Evolutionary conservation across 1,140 invertebrate genomes (phyloP).

Genomic region (Eumaeus atala): DNA sequence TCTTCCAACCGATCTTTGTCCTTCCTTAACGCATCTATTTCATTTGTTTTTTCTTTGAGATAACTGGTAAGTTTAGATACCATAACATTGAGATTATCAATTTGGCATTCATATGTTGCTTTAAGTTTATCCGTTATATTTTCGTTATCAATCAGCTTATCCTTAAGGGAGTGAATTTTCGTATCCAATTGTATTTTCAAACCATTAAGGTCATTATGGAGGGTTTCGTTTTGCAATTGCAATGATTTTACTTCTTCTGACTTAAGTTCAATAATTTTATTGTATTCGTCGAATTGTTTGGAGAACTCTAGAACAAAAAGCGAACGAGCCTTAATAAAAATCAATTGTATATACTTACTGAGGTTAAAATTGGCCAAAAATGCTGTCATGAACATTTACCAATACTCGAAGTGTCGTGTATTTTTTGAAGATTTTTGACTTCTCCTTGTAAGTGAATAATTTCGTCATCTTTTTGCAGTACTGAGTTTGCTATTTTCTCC

Average conservation of each 20-base stretch:
- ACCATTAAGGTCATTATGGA: conserved; percentile 38
- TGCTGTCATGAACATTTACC: neutral
- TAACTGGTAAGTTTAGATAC: conserved; percentile 43
- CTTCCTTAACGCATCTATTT: conserved; percentile 34
- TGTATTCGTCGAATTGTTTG: conserved; percentile 30
- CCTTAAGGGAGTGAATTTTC: conserved; percentile 47
- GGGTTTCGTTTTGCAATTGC: conserved; percentile 35
- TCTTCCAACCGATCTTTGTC: conserved; percentile 37
- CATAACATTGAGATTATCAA: conserved; percentile 52
- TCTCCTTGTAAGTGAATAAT: no score
- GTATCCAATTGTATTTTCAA: conserved; percentile 41
- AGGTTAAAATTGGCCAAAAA: neutral
- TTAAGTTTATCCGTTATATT: conserved; percentile 47
- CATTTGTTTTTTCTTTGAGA: conserved; percentile 42
- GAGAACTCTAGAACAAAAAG: conserved; percentile 32
- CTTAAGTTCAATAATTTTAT: conserved; percentile 28
- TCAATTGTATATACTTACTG: no score
- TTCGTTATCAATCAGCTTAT: conserved; percentile 47
- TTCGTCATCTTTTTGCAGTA: no score
- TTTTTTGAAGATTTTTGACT: no score
- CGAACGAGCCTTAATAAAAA: no score
- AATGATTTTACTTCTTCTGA: conserved; percentile 30
- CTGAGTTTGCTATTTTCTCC: no score
- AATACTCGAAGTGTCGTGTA: neutral
- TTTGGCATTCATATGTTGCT: conserved; percentile 44